Conservation (phyloP, 2,888 invertebrate species). For the Tipula lateralis region DNA sequence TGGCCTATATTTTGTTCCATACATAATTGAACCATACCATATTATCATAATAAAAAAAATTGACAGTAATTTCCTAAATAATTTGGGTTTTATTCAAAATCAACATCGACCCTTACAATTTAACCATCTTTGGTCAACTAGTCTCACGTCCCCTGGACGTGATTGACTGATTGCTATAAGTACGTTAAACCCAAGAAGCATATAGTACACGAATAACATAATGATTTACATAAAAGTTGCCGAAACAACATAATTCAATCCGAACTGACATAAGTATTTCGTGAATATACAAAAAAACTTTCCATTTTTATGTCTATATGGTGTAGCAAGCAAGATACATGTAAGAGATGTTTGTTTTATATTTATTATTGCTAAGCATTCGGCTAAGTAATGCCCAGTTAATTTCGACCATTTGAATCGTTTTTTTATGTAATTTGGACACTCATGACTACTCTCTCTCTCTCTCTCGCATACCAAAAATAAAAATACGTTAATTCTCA, state of each 20-base stretch:
- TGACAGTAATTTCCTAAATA: too few species aligned
- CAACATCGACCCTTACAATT: too few species aligned
- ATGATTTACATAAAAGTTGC: neutral
- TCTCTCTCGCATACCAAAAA: neutral
- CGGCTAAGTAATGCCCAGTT: neutral
- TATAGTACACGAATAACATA: neutral
- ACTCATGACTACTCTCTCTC: neutral
- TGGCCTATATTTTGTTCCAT: too few species aligned
- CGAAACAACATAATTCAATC: neutral
- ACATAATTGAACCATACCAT: too few species aligned
- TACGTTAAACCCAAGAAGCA: neutral
- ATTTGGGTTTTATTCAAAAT: too few species aligned
- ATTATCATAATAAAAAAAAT: too few species aligned
- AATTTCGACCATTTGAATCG: neutral
- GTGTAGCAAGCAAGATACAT: neutral
- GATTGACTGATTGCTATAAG: too few species aligned
- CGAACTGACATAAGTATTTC: neutral
- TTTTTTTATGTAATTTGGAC: neutral
- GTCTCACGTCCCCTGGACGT: too few species aligned
- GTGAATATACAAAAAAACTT: constrained; percentile 6
- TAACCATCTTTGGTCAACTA: too few species aligned
- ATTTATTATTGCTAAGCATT: neutral
- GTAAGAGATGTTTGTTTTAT: neutral
- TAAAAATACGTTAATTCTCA: too few species aligned
- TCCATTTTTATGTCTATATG: neutral